These are phyloP conservation scores for Hypanus sabinus DNA, from an alignment of 2,113 vertebrate species.

Conservation along the genomic window DNA sequence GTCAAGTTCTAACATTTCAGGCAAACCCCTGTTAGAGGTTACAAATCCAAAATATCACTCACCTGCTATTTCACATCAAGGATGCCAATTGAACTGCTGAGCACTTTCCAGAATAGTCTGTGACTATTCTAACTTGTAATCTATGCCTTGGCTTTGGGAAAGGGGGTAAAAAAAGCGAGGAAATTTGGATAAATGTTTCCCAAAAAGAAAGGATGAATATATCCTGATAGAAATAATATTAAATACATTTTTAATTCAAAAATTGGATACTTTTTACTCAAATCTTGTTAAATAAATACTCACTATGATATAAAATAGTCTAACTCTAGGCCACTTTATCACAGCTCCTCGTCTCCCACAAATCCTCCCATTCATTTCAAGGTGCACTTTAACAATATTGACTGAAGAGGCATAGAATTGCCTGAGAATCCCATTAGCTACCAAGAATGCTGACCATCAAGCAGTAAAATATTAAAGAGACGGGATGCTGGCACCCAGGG, in stretches of 20 bases:
- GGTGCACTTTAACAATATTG: background rate
- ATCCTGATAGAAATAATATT: background rate
- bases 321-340: background rate
- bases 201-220: background rate
- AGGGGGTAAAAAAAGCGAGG: no score
- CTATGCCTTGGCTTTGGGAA: background rate
- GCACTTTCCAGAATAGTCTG: background rate
- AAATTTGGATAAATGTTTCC: background rate
- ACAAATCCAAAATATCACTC: background rate
- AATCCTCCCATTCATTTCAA: background rate
- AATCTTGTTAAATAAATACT: background rate
- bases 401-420: background rate
- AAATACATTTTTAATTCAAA: background rate
- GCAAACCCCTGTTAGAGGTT: background rate
- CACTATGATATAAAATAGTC: background rate
- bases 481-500: background rate
- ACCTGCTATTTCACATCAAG: background rate
- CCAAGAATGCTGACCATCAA: background rate
- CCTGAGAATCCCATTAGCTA: background rate
- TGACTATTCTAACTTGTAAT: background rate
- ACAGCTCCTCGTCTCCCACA: background rate
- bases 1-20: background rate
- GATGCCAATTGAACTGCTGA: background rate
- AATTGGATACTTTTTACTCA: background rate
- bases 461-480: background rate